These are phyloP conservation scores for Koerneria pararmatus DNA, from an alignment of 2,888 invertebrate species.

Conservation along the genomic window DNA sequence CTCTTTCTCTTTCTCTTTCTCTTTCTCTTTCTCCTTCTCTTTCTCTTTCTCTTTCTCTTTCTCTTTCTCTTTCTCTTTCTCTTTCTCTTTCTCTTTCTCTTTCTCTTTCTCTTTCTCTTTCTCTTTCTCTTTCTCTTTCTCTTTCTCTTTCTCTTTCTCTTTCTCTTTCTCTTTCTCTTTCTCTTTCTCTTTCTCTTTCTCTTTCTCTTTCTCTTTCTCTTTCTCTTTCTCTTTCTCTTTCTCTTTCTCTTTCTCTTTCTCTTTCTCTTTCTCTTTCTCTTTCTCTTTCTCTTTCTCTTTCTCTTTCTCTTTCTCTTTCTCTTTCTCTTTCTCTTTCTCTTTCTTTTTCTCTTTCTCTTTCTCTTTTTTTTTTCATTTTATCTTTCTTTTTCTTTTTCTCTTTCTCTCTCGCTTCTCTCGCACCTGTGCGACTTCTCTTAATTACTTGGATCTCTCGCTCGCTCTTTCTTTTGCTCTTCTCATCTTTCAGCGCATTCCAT, in stretches of 20 bases:
- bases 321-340: background rate
- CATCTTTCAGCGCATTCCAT: too few relatives aligned
- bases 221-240: background rate
- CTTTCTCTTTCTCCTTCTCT: background rate
- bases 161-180: background rate
- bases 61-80: slow-evolving; percentile 7
- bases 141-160: background rate
- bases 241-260: slow-evolving; percentile 3
- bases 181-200: background rate
- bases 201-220: background rate
- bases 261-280: slow-evolving; percentile 10
- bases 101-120: slow-evolving; percentile 1
- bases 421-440: too few relatives aligned
- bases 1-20: slow-evolving; percentile 2
- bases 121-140: background rate
- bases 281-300: slow-evolving; percentile 18
- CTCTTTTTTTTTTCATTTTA: background rate
- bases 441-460: too few relatives aligned
- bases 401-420: too few relatives aligned
- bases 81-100: background rate
- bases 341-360: background rate
- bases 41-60: slow-evolving; percentile 18
- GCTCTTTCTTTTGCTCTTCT: too few relatives aligned
- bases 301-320: background rate
- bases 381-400: slow-evolving; percentile 1